phyloP scores from a whole-genome alignment of 2,113 vertebrate species.

The Kryptolebias marmoratus region DNA sequence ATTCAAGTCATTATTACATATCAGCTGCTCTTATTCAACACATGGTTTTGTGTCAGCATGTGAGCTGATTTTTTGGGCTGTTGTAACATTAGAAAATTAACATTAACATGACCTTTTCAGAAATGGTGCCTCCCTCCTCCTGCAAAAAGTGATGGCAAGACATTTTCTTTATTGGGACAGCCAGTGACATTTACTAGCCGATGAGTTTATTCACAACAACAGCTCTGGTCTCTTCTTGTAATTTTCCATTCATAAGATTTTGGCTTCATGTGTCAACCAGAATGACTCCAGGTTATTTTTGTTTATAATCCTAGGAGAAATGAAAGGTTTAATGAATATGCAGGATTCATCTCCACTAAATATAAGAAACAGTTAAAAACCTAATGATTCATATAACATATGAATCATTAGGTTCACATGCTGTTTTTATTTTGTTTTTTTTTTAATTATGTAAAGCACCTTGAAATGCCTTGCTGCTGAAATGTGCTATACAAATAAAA shows the following conservation, averaged over 20 bases:
- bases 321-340: constrained; percentile 52
- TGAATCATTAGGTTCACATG: too few species aligned
- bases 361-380: constrained; percentile 48
- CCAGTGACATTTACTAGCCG: constrained; percentile 58
- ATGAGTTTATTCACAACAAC: constrained; percentile 50
- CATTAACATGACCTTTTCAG: constrained; percentile 38
- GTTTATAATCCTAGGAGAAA: constrained; percentile 33
- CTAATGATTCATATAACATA: constrained; percentile 54
- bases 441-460: too few species aligned
- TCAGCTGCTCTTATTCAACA: constrained; percentile 33
- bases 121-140: not conserved
- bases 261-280: constrained; percentile 5
- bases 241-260: constrained; percentile 26
- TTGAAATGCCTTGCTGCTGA: too few species aligned
- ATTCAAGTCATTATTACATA: constrained; percentile 10
- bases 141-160: constrained; percentile 17
- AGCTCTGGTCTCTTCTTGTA: not conserved
- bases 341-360: constrained; percentile 36
- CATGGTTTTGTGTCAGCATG: constrained; percentile 56
- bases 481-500: too few species aligned
- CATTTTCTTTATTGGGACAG: constrained; percentile 45
- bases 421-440: too few species aligned
- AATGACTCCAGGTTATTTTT: constrained; percentile 40
- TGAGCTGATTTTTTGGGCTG: constrained; percentile 27
- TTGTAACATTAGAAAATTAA: constrained; percentile 67